A percentile compares a stretch with the other conserved stretches of the same genome.
These are phyloP conservation scores for Pseudeuparius sepicola DNA, from an alignment of 2,888 invertebrate genomes.

Conservation along the genomic window DNA sequence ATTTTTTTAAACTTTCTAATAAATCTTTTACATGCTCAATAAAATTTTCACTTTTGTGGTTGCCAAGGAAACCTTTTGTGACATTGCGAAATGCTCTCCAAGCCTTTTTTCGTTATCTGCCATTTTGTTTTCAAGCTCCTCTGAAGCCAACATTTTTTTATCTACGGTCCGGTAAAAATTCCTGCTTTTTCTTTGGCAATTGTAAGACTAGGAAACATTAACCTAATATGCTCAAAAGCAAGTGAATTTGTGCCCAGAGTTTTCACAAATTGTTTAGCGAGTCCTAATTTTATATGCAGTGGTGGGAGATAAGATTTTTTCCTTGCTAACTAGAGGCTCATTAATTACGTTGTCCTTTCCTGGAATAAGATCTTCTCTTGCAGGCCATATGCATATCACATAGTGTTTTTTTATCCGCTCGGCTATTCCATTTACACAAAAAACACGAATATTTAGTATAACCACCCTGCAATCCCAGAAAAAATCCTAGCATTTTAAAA, in stretches of 20 bases:
- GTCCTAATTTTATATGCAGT: constrained; percentile 3
- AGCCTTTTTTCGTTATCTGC: too few species aligned
- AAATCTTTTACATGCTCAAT: too few species aligned
- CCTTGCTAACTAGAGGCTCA: constrained; percentile 3
- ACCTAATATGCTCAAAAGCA: background rate
- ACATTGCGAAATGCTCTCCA: background rate
- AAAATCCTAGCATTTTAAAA: constrained; percentile 1
- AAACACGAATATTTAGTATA: constrained; percentile 2
- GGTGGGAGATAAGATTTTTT: constrained; percentile 2
- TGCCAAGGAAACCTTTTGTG: background rate
- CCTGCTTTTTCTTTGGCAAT: too few species aligned
- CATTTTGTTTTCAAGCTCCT: too few species aligned
- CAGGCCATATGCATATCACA: background rate
- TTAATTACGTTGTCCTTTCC: constrained; percentile 2
- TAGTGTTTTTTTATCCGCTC: background rate
- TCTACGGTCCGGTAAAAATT: constrained; percentile 1
- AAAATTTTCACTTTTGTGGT: constrained; percentile 2
- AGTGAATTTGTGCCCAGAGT: background rate
- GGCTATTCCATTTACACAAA: background rate
- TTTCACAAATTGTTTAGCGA: constrained; percentile 4
- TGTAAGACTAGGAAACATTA: constrained; percentile 1
- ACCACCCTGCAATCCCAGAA: background rate
- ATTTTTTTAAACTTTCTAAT: too few species aligned
- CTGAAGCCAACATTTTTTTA: too few species aligned
- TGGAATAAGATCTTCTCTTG: background rate